A percentile compares a stretch with the other conserved stretches of the same genome.
These are phyloP conservation scores for Upupa epops DNA, from an alignment of 2,113 vertebrate genomes.

Conservation along the genomic window DNA sequence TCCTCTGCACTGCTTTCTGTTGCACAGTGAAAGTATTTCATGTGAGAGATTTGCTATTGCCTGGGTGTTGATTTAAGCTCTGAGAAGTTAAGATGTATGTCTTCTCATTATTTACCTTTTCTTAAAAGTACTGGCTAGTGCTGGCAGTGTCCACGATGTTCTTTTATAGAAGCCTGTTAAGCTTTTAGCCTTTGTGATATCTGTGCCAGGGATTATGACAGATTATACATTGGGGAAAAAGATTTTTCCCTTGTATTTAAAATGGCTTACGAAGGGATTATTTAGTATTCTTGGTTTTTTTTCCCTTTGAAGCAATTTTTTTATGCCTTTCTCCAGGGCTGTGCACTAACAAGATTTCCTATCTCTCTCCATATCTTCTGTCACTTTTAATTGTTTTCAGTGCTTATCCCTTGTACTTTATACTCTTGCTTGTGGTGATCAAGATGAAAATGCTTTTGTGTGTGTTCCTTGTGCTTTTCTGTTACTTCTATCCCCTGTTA, in stretches of 20 bases:
- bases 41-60: neutral
- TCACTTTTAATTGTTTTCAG: neutral
- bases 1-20: neutral
- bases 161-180: neutral
- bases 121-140: neutral
- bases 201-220: neutral
- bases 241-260: neutral
- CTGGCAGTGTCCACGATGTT: neutral
- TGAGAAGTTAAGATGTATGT: neutral
- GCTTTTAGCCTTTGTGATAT: neutral
- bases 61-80: neutral
- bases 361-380: neutral
- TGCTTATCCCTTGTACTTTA: neutral
- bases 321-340: neutral
- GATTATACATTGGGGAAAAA: neutral
- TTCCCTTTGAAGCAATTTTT: neutral
- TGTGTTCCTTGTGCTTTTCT: neutral
- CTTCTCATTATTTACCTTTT: neutral
- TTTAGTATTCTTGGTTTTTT: neutral
- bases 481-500: neutral
- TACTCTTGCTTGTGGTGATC: neutral
- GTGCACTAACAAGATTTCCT: neutral
- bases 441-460: neutral
- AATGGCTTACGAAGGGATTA: neutral
- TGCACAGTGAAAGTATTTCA: neutral